Evolutionary conservation across 2,113 vertebrate species (phyloP).

Genomic region (Chaetodon trifascialis): DNA sequence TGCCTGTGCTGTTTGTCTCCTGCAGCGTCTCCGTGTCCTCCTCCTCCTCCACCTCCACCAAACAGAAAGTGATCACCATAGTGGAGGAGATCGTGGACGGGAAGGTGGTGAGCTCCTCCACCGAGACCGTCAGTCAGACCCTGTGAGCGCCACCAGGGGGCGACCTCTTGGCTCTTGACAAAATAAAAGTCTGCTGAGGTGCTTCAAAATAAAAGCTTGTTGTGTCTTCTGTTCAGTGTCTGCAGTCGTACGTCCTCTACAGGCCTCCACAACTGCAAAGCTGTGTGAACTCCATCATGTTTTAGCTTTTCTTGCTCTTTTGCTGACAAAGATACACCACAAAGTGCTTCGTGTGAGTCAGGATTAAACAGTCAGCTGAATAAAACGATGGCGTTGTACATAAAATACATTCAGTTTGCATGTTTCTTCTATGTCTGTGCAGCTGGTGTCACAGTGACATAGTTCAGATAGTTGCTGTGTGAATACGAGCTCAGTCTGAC

Average conservation of each 20-base stretch:
- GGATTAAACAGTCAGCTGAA: no score
- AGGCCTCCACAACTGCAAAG: not conserved
- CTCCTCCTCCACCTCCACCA: not conserved
- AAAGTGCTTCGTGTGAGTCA: no score
- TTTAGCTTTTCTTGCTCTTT: no score
- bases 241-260: not conserved
- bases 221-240: not conserved
- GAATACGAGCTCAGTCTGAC: no score
- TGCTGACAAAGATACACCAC: no score
- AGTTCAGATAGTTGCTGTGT: no score
- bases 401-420: no score
- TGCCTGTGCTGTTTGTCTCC: not conserved
- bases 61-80: constrained; percentile 63
- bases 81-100: constrained; percentile 70
- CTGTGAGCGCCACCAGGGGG: constrained; percentile 3
- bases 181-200: constrained; percentile 46
- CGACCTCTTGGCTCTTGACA: not conserved
- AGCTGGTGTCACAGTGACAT: no score
- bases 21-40: not conserved
- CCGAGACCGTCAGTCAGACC: not conserved
- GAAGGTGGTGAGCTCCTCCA: constrained; percentile 49
- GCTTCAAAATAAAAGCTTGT: constrained; percentile 14
- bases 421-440: no score
- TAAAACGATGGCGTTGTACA: no score
- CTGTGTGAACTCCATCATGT: no score